These are phyloP conservation scores for Basileuterus tristriatus DNA, from an alignment of 2,797 vertebrate species.

Conservation along the genomic window DNA sequence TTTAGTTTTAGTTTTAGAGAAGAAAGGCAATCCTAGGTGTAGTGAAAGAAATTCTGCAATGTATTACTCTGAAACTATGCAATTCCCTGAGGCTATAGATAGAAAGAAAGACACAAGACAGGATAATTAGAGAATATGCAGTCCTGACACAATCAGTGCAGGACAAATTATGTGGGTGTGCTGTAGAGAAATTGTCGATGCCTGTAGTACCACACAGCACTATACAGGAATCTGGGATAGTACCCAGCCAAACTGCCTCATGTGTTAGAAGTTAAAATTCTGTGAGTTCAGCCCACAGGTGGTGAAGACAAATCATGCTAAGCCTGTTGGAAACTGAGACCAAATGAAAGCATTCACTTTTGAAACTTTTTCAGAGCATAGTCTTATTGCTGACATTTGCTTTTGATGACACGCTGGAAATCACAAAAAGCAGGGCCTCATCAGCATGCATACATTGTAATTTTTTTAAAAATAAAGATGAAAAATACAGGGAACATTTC, in stretches of 20 bases:
- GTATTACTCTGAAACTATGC: not conserved
- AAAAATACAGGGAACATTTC: not conserved
- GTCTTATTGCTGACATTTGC: not conserved
- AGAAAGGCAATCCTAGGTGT: not conserved
- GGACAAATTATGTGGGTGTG: not conserved
- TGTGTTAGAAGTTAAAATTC: not conserved
- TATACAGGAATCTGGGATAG: not conserved
- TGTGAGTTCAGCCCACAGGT: not conserved
- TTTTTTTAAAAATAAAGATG: not conserved
- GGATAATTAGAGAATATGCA: not conserved
- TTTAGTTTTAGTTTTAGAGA: not conserved
- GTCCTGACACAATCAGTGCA: not conserved
- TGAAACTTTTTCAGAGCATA: not conserved
- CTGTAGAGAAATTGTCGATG: not conserved
- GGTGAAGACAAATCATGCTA: not conserved
- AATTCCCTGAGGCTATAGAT: fast-evolving
- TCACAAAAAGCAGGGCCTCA: not conserved
- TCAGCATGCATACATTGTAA: not conserved
- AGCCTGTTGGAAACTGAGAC: not conserved
- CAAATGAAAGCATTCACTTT: not conserved
- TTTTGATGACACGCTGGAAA: constrained; percentile 5
- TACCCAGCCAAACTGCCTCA: not conserved
- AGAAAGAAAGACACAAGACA: not conserved
- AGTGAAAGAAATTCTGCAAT: not conserved
- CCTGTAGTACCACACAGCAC: not conserved